Percentiles rank a stretch among this genome's conserved stretches.
Conservation (phyloP, 1,140 invertebrate genomes). For the Muscidifurax raptorellus region DNA sequence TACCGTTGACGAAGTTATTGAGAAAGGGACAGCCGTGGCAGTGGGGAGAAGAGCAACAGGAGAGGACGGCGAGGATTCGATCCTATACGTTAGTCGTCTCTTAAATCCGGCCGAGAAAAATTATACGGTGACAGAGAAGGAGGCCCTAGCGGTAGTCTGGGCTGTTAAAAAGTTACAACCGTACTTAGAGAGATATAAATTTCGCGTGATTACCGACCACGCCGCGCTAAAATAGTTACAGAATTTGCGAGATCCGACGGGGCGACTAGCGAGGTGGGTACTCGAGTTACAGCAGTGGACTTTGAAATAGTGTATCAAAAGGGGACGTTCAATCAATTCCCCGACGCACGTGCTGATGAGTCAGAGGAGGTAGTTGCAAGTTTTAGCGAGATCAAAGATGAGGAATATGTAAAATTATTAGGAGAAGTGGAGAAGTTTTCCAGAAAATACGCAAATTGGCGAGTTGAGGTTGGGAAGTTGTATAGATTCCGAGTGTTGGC, state of each 20-base stretch:
- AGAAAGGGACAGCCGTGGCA: not conserved
- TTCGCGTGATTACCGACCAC: conserved; percentile 73
- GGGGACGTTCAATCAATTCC: not conserved
- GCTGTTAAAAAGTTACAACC: conserved; percentile 43
- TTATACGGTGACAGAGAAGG: conserved; percentile 67
- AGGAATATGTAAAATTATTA: no score
- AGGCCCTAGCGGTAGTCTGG: conserved; percentile 71
- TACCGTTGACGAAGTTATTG: conserved; percentile 48
- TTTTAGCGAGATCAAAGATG: not conserved
- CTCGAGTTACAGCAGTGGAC: conserved; percentile 64
- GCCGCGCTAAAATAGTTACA: conserved; percentile 75
- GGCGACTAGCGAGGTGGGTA: conserved; percentile 72
- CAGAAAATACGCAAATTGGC: no score
- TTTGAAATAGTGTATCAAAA: conserved; percentile 66
- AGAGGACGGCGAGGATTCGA: conserved; percentile 9
- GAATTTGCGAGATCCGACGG: conserved; percentile 68
- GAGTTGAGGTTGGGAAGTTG: no score
- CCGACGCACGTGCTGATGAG: conserved; percentile 21
- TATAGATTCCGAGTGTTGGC: no score
- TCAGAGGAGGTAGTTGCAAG: not conserved
- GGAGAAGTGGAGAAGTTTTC: no score
- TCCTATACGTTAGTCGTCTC: no score
- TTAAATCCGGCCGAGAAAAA: conserved; percentile 27
- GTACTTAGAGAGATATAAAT: conserved; percentile 66
- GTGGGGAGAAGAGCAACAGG: not conserved